Conservation (phyloP, 2,113 vertebrate species). For the Xerus inauris region DNA sequence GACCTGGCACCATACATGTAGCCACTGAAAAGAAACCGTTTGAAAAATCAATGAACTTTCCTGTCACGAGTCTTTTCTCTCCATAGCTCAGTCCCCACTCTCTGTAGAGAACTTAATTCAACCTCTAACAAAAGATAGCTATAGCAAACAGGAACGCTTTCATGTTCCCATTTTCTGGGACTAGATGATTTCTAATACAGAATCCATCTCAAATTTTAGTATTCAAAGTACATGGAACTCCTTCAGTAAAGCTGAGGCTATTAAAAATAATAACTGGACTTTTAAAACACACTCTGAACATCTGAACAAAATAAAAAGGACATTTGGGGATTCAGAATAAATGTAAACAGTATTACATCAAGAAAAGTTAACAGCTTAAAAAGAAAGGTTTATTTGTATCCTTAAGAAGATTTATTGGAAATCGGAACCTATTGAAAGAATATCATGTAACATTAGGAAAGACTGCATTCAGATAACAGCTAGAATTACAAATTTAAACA, state of each 20-base stretch:
- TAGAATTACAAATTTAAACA: background rate
- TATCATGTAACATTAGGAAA: background rate
- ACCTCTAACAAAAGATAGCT: conserved; percentile 30
- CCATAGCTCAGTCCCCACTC: background rate
- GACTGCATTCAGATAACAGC: background rate
- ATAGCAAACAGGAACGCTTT: background rate
- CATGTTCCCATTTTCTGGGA: background rate
- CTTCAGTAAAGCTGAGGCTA: background rate
- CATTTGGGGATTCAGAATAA: background rate
- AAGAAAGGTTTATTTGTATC: conserved; percentile 8
- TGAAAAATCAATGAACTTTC: conserved; percentile 49
- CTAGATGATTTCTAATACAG: conserved; percentile 2
- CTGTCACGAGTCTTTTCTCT: background rate
- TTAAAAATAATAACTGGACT: background rate
- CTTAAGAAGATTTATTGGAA: background rate
- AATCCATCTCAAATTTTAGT: conserved; percentile 4
- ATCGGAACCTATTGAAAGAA: background rate
- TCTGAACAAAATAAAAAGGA: conserved; percentile 21
- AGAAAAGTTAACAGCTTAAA: conserved; percentile 29
- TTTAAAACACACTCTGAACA: conserved; percentile 41
- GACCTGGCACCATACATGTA: conserved; percentile 22
- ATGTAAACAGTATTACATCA: background rate
- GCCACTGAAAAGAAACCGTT: conserved; percentile 9
- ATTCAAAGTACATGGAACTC: background rate
- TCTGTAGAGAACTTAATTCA: conserved; percentile 33